Evolutionary conservation across 2,113 vertebrate genomes (phyloP).

Genomic region (Podarcis raffonei): DNA sequence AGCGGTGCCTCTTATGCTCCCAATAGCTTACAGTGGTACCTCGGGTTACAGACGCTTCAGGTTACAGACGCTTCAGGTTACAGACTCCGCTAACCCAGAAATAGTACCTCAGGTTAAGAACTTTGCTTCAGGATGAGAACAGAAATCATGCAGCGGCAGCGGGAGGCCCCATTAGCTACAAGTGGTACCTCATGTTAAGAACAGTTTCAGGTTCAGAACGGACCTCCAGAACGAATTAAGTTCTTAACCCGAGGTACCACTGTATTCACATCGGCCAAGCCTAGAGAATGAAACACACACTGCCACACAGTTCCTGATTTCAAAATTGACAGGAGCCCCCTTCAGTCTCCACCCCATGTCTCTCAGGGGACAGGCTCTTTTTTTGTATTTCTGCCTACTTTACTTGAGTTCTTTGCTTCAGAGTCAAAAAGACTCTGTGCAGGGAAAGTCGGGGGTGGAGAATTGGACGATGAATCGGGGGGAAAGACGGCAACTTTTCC

Average conservation of each 20-base stretch:
- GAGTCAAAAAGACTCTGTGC: slow-evolving; percentile 34
- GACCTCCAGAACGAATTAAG: no score
- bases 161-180: no score
- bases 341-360: slow-evolving; percentile 60
- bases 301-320: slow-evolving; percentile 73
- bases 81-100: no score
- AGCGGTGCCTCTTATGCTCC: no score
- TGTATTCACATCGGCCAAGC: slow-evolving; percentile 60
- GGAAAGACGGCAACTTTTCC: not conserved
- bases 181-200: no score
- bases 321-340: slow-evolving; percentile 55
- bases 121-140: no score
- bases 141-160: no score
- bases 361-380: slow-evolving; percentile 50
- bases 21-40: slow-evolving; percentile 43
- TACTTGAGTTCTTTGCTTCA: not conserved
- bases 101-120: no score
- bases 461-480: not conserved
- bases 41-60: no score
- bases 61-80: no score
- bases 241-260: no score
- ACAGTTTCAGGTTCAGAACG: no score
- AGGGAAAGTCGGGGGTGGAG: not conserved
- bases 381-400: slow-evolving; percentile 29
- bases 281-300: slow-evolving; percentile 23